Base-by-base conservation (phyloP, 2,113 vertebrate genomes). In the Lycaon pictus region DNA sequence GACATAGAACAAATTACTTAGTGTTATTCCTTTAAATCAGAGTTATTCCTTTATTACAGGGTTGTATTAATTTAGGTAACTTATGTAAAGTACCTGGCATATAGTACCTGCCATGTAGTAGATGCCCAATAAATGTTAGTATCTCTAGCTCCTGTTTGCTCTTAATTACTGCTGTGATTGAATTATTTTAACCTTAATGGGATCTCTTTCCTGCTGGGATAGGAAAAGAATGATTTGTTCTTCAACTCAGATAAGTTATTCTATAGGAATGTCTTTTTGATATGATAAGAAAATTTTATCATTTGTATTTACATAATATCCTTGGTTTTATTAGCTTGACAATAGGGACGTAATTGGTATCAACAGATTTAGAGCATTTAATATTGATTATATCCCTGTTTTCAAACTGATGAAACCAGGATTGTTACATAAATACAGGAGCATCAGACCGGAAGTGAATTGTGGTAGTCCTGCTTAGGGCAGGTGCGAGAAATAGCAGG, bases 191-290 rank as follows among this genome's bases (percentile, higher is more conserved):
- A 13, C 19, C 7, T 80, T 76, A 20, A 25, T 79, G 60, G 51
- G 3, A 3, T 71, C 51, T 12, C 7, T 53, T 93, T 43, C 69
- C 27, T 12, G 19, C n/a, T 81, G 48, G 19, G 10, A 48, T 20
- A 80, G 43, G 35, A 94, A 62, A 27, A 82, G 83, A 58, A 67
- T 35, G 35, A 58, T 51, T 67, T 92, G 17, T 83, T 76, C 60
- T 94, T 95, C 35, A n/a, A 37, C 7, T 62, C 79, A 48, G 10
- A 9, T 56, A 63, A 4, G 15, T 81, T 94, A 23, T 48, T 92
- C 43, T 35, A 51, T 13, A 92, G 16, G 51, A 69, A n/a, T 43
- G 7, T 79, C 23, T 95, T 95, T 96, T 79, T 81, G 51, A 72
- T 83, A 69, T 2, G 20, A 91, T 43, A 63, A 60, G 71, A 79